These are phyloP conservation scores for Liposcelis brunnea DNA, from an alignment of 2,888 invertebrate species.

Conservation along the genomic window DNA sequence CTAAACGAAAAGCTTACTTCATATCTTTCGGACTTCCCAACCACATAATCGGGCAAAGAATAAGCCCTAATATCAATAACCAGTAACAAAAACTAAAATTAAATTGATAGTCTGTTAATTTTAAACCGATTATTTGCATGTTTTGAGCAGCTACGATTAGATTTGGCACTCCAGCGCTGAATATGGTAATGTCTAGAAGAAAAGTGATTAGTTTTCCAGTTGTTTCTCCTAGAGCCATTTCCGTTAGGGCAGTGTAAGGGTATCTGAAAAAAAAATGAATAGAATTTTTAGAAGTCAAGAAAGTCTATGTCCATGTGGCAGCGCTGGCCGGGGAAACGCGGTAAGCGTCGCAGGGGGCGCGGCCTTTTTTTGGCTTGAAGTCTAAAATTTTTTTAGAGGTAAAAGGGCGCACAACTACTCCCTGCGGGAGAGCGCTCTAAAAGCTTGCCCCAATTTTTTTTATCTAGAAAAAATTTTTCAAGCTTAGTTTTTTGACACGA, in stretches of 20 bases:
- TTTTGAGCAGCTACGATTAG: constrained; percentile 69
- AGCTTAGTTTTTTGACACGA: too few relatives aligned
- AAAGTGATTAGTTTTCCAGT: constrained; percentile 45
- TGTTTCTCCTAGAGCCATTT: constrained; percentile 51
- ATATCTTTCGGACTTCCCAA: constrained; percentile 82
- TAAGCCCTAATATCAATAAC: constrained; percentile 54
- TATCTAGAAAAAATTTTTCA: too few relatives aligned
- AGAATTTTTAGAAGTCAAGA: constrained; percentile 11
- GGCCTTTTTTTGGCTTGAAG: too few relatives aligned
- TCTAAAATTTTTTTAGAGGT: too few relatives aligned
- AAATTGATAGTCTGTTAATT: constrained; percentile 44
- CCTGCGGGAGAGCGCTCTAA: too few relatives aligned
- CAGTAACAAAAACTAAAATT: constrained; percentile 66
- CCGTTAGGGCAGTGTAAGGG: constrained; percentile 71
- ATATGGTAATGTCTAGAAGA: constrained; percentile 55
- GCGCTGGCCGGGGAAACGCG: too few relatives aligned
- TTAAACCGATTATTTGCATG: constrained; percentile 56
- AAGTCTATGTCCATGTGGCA: too few relatives aligned
- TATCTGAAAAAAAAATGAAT: constrained; percentile 33
- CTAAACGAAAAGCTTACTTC: constrained; percentile 39
- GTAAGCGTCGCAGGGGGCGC: too few relatives aligned
- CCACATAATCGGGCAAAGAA: constrained; percentile 70
- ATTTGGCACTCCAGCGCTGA: constrained; percentile 63
- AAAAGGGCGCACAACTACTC: too few relatives aligned
- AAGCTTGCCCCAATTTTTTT: too few relatives aligned